phyloP scores from a whole-genome alignment of 2,113 vertebrate species.

The Vidua macroura region DNA sequence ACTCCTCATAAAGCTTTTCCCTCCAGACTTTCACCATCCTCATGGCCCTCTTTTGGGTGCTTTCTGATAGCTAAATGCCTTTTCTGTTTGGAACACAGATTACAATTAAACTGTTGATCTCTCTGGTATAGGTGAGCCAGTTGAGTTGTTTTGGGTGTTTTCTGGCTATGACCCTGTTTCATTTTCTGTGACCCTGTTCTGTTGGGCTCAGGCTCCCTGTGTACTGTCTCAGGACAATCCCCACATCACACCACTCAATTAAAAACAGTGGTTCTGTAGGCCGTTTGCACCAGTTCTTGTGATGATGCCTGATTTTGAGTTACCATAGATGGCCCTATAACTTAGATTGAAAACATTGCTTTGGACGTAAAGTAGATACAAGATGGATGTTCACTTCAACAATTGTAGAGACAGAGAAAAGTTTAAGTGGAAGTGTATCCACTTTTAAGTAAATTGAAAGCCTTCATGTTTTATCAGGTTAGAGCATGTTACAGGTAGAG shows the following conservation, averaged over 20 bases:
- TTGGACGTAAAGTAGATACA: neutral
- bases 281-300: neutral
- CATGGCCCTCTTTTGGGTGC: neutral
- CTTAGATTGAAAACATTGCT: neutral
- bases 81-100: neutral
- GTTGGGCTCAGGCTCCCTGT: neutral
- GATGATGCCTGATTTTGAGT: neutral
- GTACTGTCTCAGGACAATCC: neutral
- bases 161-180: neutral
- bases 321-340: neutral
- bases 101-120: neutral
- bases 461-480: neutral
- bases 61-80: neutral
- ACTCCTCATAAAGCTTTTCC: neutral
- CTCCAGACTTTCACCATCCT: neutral
- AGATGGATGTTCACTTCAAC: neutral
- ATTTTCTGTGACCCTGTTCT: neutral
- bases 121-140: neutral
- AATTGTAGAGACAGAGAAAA: neutral
- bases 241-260: neutral
- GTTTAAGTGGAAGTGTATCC: neutral
- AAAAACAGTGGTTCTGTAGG: neutral
- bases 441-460: neutral
- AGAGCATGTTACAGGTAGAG: neutral
- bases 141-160: neutral